Conservation (phyloP, 2,797 vertebrate genomes). For the Masticophis lateralis region DNA sequence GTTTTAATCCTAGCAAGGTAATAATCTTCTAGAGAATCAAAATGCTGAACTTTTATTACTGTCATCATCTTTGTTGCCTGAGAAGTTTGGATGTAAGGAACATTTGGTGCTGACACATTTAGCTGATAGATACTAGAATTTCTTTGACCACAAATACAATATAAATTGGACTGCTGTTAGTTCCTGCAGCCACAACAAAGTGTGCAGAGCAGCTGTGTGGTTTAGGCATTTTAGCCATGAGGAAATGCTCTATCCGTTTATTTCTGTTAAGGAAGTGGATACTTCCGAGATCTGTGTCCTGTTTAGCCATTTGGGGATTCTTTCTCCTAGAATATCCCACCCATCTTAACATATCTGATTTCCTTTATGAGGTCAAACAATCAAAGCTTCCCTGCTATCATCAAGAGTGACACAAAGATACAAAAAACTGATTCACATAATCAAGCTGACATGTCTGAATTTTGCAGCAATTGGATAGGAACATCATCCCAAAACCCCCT, state of each 20-base stretch:
- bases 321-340: neutral
- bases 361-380: neutral
- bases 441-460: neutral
- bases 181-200: too few relatives aligned
- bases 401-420: neutral
- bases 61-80: neutral
- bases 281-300: neutral
- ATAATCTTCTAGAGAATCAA: neutral
- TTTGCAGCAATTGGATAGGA: neutral
- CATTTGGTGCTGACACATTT: neutral
- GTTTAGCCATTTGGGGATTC: neutral
- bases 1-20: neutral
- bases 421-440: neutral
- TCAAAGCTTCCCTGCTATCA: neutral
- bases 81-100: neutral
- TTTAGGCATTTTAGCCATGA: neutral
- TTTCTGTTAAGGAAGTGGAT: neutral
- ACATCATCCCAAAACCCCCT: neutral
- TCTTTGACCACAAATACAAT: neutral
- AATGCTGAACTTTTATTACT: neutral
- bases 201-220: neutral
- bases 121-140: neutral
- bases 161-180: neutral
- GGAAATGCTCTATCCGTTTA: neutral
- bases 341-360: too few relatives aligned